Base-by-base conservation (phyloP, 2,797 vertebrate genomes). In the Crax fasciolata region DNA sequence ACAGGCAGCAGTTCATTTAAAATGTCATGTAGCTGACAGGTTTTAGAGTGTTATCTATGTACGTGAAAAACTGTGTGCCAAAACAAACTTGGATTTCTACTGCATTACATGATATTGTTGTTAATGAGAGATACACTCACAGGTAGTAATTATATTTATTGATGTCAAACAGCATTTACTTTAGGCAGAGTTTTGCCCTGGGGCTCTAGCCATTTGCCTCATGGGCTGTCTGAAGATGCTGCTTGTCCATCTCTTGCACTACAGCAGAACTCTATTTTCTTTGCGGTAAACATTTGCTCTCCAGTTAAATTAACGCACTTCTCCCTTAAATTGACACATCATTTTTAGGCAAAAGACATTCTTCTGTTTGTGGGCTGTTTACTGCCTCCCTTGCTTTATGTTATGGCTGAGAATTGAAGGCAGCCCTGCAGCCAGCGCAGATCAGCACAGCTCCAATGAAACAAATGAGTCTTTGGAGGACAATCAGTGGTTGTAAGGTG, bases 401-500 rank as follows among this genome's bases (percentile, higher is more conserved):
- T 52, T 77, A 30, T 54, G 15, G 28, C 41, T 86, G 71, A 84
- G 76, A 81, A 61, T 58, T 79, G 79, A 88, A 91, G 83, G 44
- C 76, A 92, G 35, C 71, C 59, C 59, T 61, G 67, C 18, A 88
- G 77, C 44, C 61, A 39, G 84, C 30, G 52, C 52, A 74, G 58
- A 85, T 83, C 88, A 94, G 23, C 84, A 28, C 3, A 82, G 17
- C 46, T 89, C 73, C 1, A 0, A 14, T 74, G 85, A 93, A 87
- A 88, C 72, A 86, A 94, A 89, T 54, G 76, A 86, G 76, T 59
- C 91, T 94, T 90, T 63, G 14, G 84, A 97, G 93, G 71, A 82
- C 71, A 93, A 93, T 87, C 82, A 88, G 63, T 70, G 89, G 51
- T 66, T 9, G 1, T 93, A 94, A 95, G 55, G n/a, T 76, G 83